These are phyloP conservation scores for Cheilinus undulatus DNA, from an alignment of 2,113 vertebrate genomes.

Conservation along the genomic window DNA sequence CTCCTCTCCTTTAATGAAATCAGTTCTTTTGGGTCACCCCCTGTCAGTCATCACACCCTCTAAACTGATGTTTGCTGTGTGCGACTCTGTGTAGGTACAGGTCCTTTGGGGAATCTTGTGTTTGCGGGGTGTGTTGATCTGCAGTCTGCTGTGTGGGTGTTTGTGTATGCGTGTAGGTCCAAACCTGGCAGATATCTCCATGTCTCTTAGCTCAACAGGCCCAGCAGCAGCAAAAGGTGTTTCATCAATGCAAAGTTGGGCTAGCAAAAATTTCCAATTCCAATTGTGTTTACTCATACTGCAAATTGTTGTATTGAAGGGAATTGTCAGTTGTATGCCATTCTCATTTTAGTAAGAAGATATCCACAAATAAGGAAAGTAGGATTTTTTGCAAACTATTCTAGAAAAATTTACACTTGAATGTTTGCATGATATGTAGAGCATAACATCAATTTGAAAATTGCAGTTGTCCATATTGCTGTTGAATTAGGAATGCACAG, in stretches of 20 bases:
- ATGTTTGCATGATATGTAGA: too few relatives aligned
- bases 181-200: slow-evolving; percentile 72
- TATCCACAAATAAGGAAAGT: too few relatives aligned
- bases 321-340: too few relatives aligned
- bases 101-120: slow-evolving; percentile 79
- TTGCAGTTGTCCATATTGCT: too few relatives aligned
- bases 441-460: too few relatives aligned
- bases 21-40: slow-evolving; percentile 54
- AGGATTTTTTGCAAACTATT: too few relatives aligned
- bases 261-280: too few relatives aligned
- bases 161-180: slow-evolving; percentile 61
- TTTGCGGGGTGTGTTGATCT: slow-evolving; percentile 80
- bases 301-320: too few relatives aligned
- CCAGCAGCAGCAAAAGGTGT: slow-evolving; percentile 63
- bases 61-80: slow-evolving; percentile 64
- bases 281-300: too few relatives aligned
- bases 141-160: slow-evolving; percentile 38
- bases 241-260: slow-evolving; percentile 60
- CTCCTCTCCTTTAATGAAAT: slow-evolving; percentile 61
- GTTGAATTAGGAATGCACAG: too few relatives aligned
- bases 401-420: too few relatives aligned
- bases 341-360: too few relatives aligned
- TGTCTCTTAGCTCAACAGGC: slow-evolving; percentile 68
- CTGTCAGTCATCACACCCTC: slow-evolving; percentile 57
- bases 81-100: slow-evolving; percentile 75